A percentile compares a stretch with the other conserved stretches of the same genome.
Conservation (phyloP, 1,140 invertebrate genomes). For the Drosophila kurseongensis region DNA sequence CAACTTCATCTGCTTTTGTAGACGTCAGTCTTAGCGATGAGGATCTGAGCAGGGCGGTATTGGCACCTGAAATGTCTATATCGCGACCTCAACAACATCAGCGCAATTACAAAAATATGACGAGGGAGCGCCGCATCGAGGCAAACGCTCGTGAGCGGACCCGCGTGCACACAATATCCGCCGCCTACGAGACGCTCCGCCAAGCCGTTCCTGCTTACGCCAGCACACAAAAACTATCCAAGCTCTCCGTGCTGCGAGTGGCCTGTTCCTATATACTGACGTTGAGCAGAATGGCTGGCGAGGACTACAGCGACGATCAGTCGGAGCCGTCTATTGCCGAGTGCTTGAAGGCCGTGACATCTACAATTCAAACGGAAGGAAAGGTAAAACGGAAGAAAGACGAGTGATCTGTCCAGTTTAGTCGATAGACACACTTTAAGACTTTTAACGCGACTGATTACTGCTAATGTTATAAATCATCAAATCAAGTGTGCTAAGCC, state of each 20-base stretch:
- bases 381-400: conserved; percentile 94
- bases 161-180: conserved; percentile 97
- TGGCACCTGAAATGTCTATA: not conserved
- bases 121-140: conserved; percentile 94
- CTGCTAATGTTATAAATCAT: conserved; percentile 25
- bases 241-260: conserved; percentile 95
- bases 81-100: conserved; percentile 87
- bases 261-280: conserved; percentile 96
- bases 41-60: conserved; percentile 24
- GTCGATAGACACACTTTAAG: conserved; percentile 16
- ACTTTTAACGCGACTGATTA: conserved; percentile 50
- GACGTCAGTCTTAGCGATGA: conserved; percentile 40
- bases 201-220: conserved; percentile 94
- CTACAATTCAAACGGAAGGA: conserved; percentile 96
- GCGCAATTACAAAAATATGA: conserved; percentile 98
- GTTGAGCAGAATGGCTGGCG: conserved; percentile 88
- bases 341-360: conserved; percentile 93
- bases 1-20: conserved; percentile 15
- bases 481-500: conserved; percentile 14
- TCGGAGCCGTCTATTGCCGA: conserved; percentile 87
- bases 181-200: conserved; percentile 95
- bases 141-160: conserved; percentile 96
- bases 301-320: conserved; percentile 87
- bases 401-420: conserved; percentile 85
- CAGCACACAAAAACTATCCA: conserved; percentile 96